Evolutionary conservation across 2,888 invertebrate genomes (phyloP).

Genomic region (Romanomermis culicivorax): DNA sequence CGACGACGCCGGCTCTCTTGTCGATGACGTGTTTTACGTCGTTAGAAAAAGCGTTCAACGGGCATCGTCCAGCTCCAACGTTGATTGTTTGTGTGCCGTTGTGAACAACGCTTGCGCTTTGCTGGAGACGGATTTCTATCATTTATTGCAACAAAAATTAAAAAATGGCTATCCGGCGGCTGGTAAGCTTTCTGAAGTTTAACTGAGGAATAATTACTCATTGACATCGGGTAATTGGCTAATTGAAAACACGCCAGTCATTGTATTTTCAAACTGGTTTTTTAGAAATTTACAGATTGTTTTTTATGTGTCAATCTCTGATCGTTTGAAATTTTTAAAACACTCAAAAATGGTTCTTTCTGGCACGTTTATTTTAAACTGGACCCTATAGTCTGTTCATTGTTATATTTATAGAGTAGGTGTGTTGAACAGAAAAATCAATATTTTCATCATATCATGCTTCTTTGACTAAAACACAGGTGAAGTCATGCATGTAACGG

Average conservation of each 20-base stretch:
- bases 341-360: too few species aligned
- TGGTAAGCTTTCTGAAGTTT: neutral
- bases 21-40: constrained; percentile 93
- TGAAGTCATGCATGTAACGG: too few species aligned
- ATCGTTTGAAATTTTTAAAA: too few species aligned
- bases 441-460: too few species aligned
- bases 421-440: too few species aligned
- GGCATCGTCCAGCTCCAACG: constrained; percentile 65
- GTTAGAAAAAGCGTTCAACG: constrained; percentile 82
- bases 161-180: constrained; percentile 31
- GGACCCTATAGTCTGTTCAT: too few species aligned
- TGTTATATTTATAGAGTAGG: too few species aligned
- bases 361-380: too few species aligned
- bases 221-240: too few species aligned
- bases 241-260: too few species aligned
- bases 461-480: too few species aligned
- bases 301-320: neutral
- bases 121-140: constrained; percentile 60
- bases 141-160: constrained; percentile 48
- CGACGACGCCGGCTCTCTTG: constrained; percentile 41
- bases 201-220: too few species aligned
- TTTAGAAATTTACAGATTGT: neutral
- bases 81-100: constrained; percentile 86
- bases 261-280: neutral
- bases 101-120: constrained; percentile 73